Evolutionary conservation across 2,888 invertebrate species (phyloP).

Genomic region (Tuta absoluta): DNA sequence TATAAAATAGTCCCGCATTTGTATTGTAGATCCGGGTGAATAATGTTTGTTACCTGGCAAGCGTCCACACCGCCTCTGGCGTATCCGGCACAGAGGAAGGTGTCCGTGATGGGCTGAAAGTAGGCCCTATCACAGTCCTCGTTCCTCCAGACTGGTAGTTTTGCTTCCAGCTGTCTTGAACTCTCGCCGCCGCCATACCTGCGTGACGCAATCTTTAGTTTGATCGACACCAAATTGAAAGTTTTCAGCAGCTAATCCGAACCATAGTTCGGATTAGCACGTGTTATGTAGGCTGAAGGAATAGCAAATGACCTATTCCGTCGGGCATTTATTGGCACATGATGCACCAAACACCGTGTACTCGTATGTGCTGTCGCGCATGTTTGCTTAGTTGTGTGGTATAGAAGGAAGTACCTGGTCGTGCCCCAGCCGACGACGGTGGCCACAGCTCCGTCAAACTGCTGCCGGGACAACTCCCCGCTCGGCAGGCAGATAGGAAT

Average conservation of each 20-base stretch:
- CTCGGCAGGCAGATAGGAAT: constrained; percentile 93
- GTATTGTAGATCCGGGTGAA: too few species aligned
- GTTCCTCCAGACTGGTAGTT: constrained; percentile 93
- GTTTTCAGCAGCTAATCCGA: too few species aligned
- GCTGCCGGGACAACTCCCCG: constrained; percentile 75
- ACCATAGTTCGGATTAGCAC: too few species aligned
- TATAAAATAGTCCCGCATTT: too few species aligned
- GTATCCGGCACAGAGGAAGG: constrained; percentile 94
- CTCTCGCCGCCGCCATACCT: constrained; percentile 93
- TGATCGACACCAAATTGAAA: background rate
- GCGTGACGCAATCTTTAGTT: background rate
- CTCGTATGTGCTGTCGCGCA: too few species aligned
- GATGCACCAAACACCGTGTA: too few species aligned
- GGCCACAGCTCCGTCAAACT: constrained; percentile 87
- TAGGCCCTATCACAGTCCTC: constrained; percentile 94
- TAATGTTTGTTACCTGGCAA: constrained; percentile 85
- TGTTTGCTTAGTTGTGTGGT: background rate
- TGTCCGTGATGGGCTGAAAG: constrained; percentile 95
- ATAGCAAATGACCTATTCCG: too few species aligned
- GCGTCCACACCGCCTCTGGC: constrained; percentile 95
- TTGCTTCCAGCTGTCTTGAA: constrained; percentile 90
- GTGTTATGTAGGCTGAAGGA: too few species aligned
- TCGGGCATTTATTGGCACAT: too few species aligned
- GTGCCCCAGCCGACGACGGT: constrained; percentile 97
- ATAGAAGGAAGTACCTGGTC: constrained; percentile 70